phyloP scores from a whole-genome alignment of 23 tunicate species.

The Ascidia mentula region DNA sequence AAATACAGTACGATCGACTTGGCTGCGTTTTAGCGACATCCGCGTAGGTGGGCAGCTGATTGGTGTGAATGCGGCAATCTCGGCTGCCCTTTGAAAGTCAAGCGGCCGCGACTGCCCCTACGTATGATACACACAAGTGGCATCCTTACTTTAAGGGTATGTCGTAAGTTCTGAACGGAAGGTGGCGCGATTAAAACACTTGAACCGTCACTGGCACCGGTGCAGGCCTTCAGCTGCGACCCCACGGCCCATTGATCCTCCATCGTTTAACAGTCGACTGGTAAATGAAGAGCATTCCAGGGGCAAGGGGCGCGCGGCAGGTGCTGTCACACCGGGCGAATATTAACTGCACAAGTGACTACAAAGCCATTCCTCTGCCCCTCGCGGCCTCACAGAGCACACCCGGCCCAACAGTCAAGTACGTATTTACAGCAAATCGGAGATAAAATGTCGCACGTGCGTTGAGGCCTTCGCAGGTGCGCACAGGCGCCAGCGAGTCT shows the following conservation, averaged over 20 bases:
- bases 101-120: neutral
- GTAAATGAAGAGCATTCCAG: neutral
- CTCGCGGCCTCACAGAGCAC: neutral
- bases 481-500: slow-evolving; percentile 72
- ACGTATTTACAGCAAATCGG: slow-evolving; percentile 38
- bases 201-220: neutral
- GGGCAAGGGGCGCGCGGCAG: neutral
- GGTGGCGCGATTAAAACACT: neutral
- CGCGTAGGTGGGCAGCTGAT: neutral
- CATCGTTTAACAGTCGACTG: slow-evolving; percentile 8
- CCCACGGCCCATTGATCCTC: neutral
- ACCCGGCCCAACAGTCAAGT: slow-evolving; percentile 8
- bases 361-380: neutral
- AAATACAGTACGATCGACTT: no score
- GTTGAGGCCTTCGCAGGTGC: slow-evolving; percentile 46
- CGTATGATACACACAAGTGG: neutral
- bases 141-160: neutral
- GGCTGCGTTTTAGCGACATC: no score
- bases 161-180: neutral
- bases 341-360: neutral
- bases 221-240: neutral
- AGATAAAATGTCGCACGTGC: slow-evolving; percentile 21
- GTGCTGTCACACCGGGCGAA: neutral
- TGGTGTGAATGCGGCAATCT: no score
- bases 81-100: neutral